Base-by-base conservation (phyloP, 1,140 invertebrate species). In the Drosophila simulans region DNA sequence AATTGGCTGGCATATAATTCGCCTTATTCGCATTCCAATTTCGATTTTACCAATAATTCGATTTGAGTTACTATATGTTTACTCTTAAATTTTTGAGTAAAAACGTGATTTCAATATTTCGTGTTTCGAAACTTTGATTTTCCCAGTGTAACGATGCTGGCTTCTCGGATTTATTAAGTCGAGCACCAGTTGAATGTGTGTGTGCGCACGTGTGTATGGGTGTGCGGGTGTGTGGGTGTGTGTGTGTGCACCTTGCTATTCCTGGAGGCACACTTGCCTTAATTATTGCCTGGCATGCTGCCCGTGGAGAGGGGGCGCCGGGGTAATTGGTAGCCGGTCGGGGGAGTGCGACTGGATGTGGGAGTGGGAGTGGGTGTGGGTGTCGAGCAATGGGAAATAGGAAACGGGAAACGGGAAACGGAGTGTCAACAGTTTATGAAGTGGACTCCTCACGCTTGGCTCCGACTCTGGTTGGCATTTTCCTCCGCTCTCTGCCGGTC, bases 391-490 rank as follows among this genome's bases (percentile, higher is more conserved):
- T 39, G 55, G 49, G 51, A 62, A 62, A 62, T 62, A 35, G 64
- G 56, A 48, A 48, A 27, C 5, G 22, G 46, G 40, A 65, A 68
- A 59, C 55, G 80, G 64, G 58, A 68, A 74, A 62, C 57, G 77
- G 66, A 83, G 78, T 82, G 83, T 85, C 83, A 86, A 85, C 83
- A 88, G 83, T 82, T 78, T 84, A 82, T 86, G 59, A 74, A 86
- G 81, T 80, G 77, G 62, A 80, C 39, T 49, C 53, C 25, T 25
- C 40, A 13, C 35, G 37, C 51, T 54, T 39, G 39, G 15, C 42
- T 42, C n/a, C 40, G 31, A 48, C 45, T 43, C 54, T 11, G 17
- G 22, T 43, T 71, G 20, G 27, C 48, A 51, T 34, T 51, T 51
- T 34, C 46, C 27, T 10, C 13, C 43, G 5, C 35, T 43, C 37